These are phyloP conservation scores for Eolophus roseicapilla DNA, from an alignment of 2,113 vertebrate genomes.

Conservation along the genomic window DNA sequence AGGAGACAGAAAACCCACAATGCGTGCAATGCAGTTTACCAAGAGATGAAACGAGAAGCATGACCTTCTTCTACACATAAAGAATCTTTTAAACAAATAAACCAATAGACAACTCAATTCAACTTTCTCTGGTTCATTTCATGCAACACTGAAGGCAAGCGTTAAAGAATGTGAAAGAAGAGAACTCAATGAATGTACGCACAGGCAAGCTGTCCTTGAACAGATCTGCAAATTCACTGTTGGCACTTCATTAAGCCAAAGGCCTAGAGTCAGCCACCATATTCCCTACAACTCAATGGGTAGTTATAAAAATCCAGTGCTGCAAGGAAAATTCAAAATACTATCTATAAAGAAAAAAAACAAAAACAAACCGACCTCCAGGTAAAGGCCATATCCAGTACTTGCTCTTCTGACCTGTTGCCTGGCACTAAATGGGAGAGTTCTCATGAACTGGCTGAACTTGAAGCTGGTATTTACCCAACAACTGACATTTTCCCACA, in stretches of 20 bases:
- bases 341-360: not conserved
- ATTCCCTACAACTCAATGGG: not conserved
- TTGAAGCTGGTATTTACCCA: not conserved
- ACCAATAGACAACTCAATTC: not conserved
- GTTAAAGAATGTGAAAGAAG: not conserved
- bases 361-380: not conserved
- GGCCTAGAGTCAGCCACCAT: not conserved
- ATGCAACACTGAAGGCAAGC: accelerated
- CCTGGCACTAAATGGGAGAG: not conserved
- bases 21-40: not conserved
- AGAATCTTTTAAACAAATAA: not conserved
- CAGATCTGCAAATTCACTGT: not conserved
- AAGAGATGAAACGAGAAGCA: not conserved
- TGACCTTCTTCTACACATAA: not conserved
- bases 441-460: not conserved
- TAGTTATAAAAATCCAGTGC: not conserved
- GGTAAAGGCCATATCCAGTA: not conserved
- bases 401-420: not conserved
- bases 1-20: not conserved
- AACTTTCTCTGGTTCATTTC: not conserved
- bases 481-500: not conserved
- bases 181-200: not conserved
- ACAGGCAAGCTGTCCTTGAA: not conserved
- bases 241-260: not conserved
- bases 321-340: not conserved